phyloP scores from a whole-genome alignment of 2,797 vertebrate genomes.

The Gobionotothen gibberifrons region DNA sequence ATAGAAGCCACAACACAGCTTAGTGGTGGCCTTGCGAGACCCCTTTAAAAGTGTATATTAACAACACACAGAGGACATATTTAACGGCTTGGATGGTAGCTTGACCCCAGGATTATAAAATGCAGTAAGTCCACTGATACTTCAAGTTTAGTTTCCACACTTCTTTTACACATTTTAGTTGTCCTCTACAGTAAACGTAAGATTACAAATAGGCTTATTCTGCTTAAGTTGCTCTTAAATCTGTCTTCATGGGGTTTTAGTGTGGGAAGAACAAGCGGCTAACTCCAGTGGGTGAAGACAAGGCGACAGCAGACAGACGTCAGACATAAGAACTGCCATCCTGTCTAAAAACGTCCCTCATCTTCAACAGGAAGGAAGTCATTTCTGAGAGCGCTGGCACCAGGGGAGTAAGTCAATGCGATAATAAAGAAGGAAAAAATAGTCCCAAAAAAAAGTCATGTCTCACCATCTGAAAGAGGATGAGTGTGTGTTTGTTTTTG shows the following conservation, averaged over 20 bases:
- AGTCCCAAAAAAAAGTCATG: conserved; percentile 59
- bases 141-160: conserved; percentile 12
- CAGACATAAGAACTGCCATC: conserved; percentile 75
- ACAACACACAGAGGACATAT: conserved; percentile 31
- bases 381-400: conserved; percentile 77
- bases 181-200: neutral
- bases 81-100: conserved; percentile 13
- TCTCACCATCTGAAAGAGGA: conserved; percentile 50
- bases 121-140: conserved; percentile 6
- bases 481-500: conserved; percentile 71
- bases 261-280: conserved; percentile 50
- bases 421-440: conserved; percentile 58
- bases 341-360: conserved; percentile 81
- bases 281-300: conserved; percentile 33
- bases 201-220: neutral
- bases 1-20: conserved; percentile 37
- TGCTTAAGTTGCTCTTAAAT: conserved; percentile 4
- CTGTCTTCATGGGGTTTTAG: conserved; percentile 3
- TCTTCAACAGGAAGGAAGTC: conserved; percentile 85
- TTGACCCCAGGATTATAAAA: conserved; percentile 28
- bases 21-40: conserved; percentile 12
- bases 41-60: conserved; percentile 19
- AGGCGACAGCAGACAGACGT: conserved; percentile 49
- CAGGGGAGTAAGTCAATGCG: conserved; percentile 69
- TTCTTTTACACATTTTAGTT: conserved; percentile 1